Evolutionary conservation across 2,888 invertebrate species (phyloP), one percentile per base, ranked within the genome.

Genomic region (Oxytorus armatus): DNA sequence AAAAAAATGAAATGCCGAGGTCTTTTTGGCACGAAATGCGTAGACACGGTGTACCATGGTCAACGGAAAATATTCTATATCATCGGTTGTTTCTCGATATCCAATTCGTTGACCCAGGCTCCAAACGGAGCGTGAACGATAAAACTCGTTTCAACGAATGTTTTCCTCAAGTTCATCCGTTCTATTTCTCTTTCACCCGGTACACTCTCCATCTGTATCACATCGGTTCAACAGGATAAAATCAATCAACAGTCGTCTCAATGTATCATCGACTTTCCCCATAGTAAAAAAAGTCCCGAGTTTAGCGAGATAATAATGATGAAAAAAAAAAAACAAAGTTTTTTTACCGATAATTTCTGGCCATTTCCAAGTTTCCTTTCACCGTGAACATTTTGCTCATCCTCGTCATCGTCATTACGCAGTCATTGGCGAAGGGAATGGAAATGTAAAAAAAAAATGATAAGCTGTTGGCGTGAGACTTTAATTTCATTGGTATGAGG

Each of bases 41-140:
- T 63, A 18, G 25, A 68, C 53, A n/a, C n/a, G n/a, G n/a, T 21
- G 39, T 53, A 68, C 36, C 23, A 33, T 39, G 39, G 16, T 77
- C 63, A 36, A 25, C 33, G 63, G 11, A 53, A 55, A 44, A 77
- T 47, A 55, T 70, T 55, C 55, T 69, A 44, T 36, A 63, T 65
- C 18, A 25, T 29, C 25, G 55, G 29, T 68, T 4, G 47, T n/a
- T 18, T 70, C 25, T 55, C 55, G 63, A 77, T 77, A 61, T 68
- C 61, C 42, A 69, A 79, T 68, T 36, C 47, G 73, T 78, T 83
- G 85, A 83, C 82, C 85, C 57, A 66, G 53, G 78, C 74, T 81
- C n/a, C n/a, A 86, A 87, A 85, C 84, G 85, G 85, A 87, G 86
- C 87, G 82, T 87, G 85, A 86, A 85, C 73, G 73, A 53, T 78